A percentile compares a stretch with the other conserved stretches of the same genome.
Conservation (phyloP, 30 jellyfish, hydroid and myxozoan species). For the Sanderia malayensis region DNA sequence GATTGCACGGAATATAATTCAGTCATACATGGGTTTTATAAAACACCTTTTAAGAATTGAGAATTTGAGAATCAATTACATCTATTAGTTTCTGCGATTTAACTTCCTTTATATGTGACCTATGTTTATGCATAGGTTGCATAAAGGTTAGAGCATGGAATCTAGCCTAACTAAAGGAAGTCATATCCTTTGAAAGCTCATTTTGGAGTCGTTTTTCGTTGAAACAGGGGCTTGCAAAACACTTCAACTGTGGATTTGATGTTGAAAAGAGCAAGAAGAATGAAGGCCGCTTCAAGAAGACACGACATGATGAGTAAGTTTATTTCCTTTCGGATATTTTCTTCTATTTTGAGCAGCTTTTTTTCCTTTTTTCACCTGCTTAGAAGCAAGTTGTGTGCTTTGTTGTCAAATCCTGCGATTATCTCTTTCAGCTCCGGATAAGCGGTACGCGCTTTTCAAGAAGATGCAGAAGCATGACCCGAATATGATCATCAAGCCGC, state of each 20-base stretch:
- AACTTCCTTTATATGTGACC: too few relatives aligned
- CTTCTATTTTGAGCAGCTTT: not conserved
- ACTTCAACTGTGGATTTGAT: slow-evolving; percentile 64
- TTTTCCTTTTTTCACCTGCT: not conserved
- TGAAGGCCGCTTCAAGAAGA: slow-evolving; percentile 54
- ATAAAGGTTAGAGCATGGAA: too few relatives aligned
- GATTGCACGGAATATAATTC: too few relatives aligned
- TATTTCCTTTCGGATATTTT: not conserved
- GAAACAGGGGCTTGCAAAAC: slow-evolving; percentile 69
- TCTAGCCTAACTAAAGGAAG: too few relatives aligned
- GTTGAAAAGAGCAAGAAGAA: slow-evolving; percentile 71
- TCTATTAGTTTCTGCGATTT: too few relatives aligned
- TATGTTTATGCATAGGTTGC: too few relatives aligned
- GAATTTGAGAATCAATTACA: too few relatives aligned
- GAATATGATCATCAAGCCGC: slow-evolving; percentile 52
- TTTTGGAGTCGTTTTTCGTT: not conserved
- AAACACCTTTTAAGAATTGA: too few relatives aligned
- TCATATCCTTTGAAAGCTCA: too few relatives aligned
- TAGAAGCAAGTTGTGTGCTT: not conserved
- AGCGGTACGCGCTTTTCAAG: slow-evolving; percentile 57
- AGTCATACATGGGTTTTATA: too few relatives aligned
- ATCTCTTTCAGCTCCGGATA: slow-evolving; percentile 46
- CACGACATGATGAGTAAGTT: slow-evolving; percentile 43
- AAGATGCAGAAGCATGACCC: slow-evolving; percentile 51
- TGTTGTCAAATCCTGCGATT: not conserved